Base-by-base conservation (phyloP, 2,888 invertebrate species). In the Pterobdella sp. region DNA sequence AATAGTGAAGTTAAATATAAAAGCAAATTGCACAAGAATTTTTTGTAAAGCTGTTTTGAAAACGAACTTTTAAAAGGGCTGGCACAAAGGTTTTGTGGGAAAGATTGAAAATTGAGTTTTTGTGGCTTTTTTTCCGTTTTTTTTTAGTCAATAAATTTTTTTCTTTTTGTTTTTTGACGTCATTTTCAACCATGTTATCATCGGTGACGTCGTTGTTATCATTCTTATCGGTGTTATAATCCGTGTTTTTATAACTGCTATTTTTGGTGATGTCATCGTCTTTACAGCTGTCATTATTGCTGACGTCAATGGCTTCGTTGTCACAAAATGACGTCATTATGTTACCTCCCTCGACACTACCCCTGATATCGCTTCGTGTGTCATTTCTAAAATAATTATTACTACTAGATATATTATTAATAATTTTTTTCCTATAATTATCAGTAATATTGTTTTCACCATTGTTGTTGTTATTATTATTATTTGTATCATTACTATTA, bases 61-160 rank as follows among this genome's bases (percentile, higher is more conserved):
- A 42, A 18, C 10, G 42, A 22, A 56, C 60, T 26, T n/a, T 7
- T 4, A 56, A 3, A 26, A 56, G 60, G n/a, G 60, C 60, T n/a
- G 60, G 60, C n/a, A 56, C 60, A n/a, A 56, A 56, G 60, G 60
- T 56, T 22, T 56, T 56, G 60, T 56, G 60, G n/a, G 60, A 26
- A 26, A 56, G 60, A 22, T 56, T 26, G 4, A n/a, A 56, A 22
- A 56, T 56, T 4, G 18, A 26, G 60, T 56, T 56, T 7, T 56
- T 56, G 60, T 22, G n/a, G 4, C 26, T 56, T 22, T n/a, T 22
- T 4, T n/a, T 56, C 4, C 18, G n/a, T 7, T n/a, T 56, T 56
- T 56, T 56, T 22, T n/a, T 56, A 4, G 7, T 56, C 26, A 22
- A 26, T n/a, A n/a, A n/a, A 26, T 56, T 56, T 56, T 18, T 7